Conservation (phyloP, 1,140 invertebrate species). For the Drosophila sulfurigaster region DNA sequence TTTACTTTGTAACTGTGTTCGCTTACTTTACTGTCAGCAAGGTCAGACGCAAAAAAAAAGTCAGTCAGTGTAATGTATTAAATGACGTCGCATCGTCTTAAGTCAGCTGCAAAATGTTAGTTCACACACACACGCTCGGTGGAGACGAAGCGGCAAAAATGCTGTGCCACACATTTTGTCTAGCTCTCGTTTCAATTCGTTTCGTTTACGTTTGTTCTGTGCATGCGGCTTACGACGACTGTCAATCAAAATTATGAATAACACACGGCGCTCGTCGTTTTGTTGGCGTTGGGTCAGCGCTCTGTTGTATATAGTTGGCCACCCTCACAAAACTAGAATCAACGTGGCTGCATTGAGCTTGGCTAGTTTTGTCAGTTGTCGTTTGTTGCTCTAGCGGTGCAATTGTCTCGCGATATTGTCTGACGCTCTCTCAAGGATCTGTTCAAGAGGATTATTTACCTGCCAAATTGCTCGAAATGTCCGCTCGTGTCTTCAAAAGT, state of each 20-base stretch:
- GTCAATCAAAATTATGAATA: slow-evolving; percentile 83
- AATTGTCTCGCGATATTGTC: background rate
- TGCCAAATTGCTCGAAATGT: slow-evolving; percentile 44
- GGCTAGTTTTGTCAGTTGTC: slow-evolving; percentile 62
- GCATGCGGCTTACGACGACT: slow-evolving; percentile 40
- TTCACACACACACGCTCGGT: slow-evolving; percentile 5
- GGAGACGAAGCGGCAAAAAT: slow-evolving; percentile 74
- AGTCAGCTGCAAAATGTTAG: slow-evolving; percentile 37
- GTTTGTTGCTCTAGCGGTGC: slow-evolving; percentile 57
- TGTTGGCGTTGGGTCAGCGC: slow-evolving; percentile 1
- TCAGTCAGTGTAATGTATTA: slow-evolving; percentile 64
- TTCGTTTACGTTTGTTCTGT: background rate
- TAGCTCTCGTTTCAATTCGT: slow-evolving; percentile 21
- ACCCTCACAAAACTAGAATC: slow-evolving; percentile 15
- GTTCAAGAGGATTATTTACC: background rate
- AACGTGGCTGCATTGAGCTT: slow-evolving; percentile 22
- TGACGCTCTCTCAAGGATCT: background rate
- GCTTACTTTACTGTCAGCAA: slow-evolving; percentile 52
- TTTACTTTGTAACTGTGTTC: background rate
- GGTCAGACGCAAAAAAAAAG: slow-evolving; percentile 65
- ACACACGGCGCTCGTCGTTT: background rate
- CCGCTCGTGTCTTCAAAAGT: slow-evolving; percentile 72
- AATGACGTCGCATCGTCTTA: slow-evolving; percentile 41
- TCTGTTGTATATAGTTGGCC: slow-evolving; percentile 7
- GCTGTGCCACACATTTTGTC: slow-evolving; percentile 59